These are phyloP conservation scores for Ethmia dodecea DNA, from an alignment of 2,888 invertebrate genomes.

Conservation along the genomic window DNA sequence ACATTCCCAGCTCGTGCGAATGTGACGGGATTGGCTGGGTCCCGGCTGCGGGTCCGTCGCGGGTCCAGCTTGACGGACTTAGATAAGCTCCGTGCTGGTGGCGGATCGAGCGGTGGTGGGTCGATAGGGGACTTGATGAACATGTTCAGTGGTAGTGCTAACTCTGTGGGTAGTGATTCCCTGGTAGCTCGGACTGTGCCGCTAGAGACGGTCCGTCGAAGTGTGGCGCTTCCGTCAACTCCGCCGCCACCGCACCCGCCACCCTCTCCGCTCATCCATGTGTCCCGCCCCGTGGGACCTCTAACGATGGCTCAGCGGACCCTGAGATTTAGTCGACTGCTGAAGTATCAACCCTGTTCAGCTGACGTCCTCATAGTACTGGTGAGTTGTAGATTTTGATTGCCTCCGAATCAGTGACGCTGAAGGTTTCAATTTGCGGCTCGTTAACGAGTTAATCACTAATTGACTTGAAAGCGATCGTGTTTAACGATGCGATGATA, in stretches of 20 bases:
- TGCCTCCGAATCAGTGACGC: too few relatives aligned
- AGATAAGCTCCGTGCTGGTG: constrained; percentile 78
- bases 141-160: constrained; percentile 83
- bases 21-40: constrained; percentile 56
- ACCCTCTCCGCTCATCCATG: constrained; percentile 60
- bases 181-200: constrained; percentile 85
- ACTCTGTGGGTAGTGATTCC: constrained; percentile 84
- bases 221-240: constrained; percentile 61
- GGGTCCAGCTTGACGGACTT: constrained; percentile 86
- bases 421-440: too few relatives aligned
- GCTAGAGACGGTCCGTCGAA: constrained; percentile 81
- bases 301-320: constrained; percentile 84
- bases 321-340: constrained; percentile 80
- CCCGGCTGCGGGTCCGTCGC: constrained; percentile 79
- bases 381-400: too few relatives aligned
- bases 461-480: too few relatives aligned
- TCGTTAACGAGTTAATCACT: too few relatives aligned
- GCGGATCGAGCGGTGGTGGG: constrained; percentile 69
- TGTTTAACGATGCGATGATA: too few relatives aligned
- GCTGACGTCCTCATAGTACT: constrained; percentile 60
- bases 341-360: constrained; percentile 81
- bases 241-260: constrained; percentile 55
- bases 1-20: constrained; percentile 63
- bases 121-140: constrained; percentile 91
- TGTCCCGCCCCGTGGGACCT: constrained; percentile 69